Conservation (phyloP, 2,113 vertebrate genomes). For the Serinus canaria region DNA sequence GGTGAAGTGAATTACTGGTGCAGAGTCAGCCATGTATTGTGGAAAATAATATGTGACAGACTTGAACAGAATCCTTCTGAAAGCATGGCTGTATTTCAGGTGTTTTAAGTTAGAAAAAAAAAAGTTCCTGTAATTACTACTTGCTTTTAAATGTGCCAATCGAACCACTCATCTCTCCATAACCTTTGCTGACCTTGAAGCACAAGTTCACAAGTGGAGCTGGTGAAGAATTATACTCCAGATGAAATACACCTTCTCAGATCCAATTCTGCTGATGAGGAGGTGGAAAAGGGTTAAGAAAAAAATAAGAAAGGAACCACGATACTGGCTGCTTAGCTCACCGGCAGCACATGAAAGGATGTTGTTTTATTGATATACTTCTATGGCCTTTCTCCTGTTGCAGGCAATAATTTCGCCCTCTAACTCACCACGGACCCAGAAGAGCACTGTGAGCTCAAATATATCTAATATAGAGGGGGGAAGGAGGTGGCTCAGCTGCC, state of each 20-base stretch:
- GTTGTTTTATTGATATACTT: constrained; percentile 8
- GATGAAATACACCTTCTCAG: not conserved
- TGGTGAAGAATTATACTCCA: not conserved
- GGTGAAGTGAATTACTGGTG: not conserved
- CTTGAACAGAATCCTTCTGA: not conserved
- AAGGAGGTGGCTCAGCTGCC: not conserved
- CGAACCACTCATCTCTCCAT: not conserved
- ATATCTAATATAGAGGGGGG: not conserved
- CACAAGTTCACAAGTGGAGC: not conserved
- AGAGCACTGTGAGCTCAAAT: constrained; percentile 10
- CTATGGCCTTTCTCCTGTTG: constrained; percentile 1
- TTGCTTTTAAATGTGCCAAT: not conserved
- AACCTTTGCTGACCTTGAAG: constrained; percentile 8
- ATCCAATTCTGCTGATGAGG: not conserved
- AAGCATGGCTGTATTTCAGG: not conserved
- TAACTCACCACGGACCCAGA: not conserved
- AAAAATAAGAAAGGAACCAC: not conserved
- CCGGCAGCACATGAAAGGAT: not conserved
- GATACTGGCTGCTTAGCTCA: not conserved
- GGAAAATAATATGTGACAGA: not conserved
- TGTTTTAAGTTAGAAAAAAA: not conserved
- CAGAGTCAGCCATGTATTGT: not conserved
- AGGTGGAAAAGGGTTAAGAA: not conserved
- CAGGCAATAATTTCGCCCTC: constrained; percentile 28
- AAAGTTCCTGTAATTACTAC: not conserved